Base-by-base conservation (phyloP, 2,888 invertebrate species). In the Sinhomidia bicolor region DNA sequence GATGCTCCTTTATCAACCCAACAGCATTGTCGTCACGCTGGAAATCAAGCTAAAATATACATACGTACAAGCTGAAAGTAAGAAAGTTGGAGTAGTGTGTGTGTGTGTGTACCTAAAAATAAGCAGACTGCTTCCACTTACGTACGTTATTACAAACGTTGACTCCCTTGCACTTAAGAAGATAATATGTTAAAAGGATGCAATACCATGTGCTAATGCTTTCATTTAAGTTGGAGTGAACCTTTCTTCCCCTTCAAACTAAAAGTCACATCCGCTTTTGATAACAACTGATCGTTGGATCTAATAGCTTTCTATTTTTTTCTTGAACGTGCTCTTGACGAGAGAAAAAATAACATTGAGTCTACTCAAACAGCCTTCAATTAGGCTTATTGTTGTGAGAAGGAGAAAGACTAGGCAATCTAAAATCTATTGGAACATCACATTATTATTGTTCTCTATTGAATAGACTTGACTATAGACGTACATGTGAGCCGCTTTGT, bases 221-320 rank as follows among this genome's bases (percentile, higher is more conserved):
- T 60, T 10, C 60, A 60, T 60, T 60, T 60, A 29, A 9, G 17
- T 17, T 17, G n/a, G 2, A n/a, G 2, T 6, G n/a, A 10, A 47
- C n/a, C 17, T n/a, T n/a, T 51, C 17, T 51, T 17, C n/a, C 17
- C 51, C 14, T 17, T n/a, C 17, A n/a, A n/a, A n/a, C n/a, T n/a
- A n/a, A n/a, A n/a, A n/a, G 68, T 17, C 76, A n/a, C n/a, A 54
- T 78, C 57, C 32, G 17, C 17, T 74, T 0, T 14, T 17, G 57
- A 78, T 78, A 20, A 32, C 57, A 78, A 78, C 54, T 54, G 54
- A 54, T 78, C 76, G 29, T 76, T 32, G 76, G 12, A 74, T 47
- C 74, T 54, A 78, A 78, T 20, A 57, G 78, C 78, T 57, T 54
- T 78, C 78, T 36, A 57, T 78, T 54, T 10, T 78, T 2, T 78